Base-by-base conservation (phyloP, 2,888 invertebrate species). In the Malacosoma neustria region DNA sequence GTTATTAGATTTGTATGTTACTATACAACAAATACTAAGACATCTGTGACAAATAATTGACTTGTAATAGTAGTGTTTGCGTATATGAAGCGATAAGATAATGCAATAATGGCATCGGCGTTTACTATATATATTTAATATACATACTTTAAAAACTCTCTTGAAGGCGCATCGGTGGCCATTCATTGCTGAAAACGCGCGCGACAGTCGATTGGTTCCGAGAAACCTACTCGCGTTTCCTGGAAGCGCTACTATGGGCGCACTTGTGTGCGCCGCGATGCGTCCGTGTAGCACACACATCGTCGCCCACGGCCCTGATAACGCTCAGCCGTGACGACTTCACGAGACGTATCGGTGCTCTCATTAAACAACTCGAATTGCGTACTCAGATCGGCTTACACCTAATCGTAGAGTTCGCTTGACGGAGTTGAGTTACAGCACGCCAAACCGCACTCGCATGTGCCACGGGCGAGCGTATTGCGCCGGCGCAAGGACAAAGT, bases 171-270 rank as follows among this genome's bases (percentile, higher is more conserved):
- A 49, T 62, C 61, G 45, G 47, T 53, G 53, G 54, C 57, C 73
- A 81, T 77, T 81, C 76, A 79, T 66, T 73, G 70, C 74, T 80
- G 79, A 82, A 80, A 80, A 71, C 70, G 60, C 65, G 70, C 68
- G 74, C 73, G 75, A 77, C 76, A 71, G 65, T 61, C 70, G 64
- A 73, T 77, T 72, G 64, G 61, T 84, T 77, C 84, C 49, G 68
- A 75, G 84, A 84, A 84, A 76, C 59, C 60, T 72, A 81, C 72
- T 72, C 79, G 80, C 71, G 72, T 71, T 85, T 84, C 84, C 76
- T 74, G 79, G 84, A 85, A 85, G 67, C 72, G 73, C 73, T 75
- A 82, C 81, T 81, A 82, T 64, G 53, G 47, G 49, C 68, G 70
- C 80, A 69, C 79, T 75, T 77, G 72, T 57, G 49, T 57, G 53